phyloP scores from a whole-genome alignment of 2,888 invertebrate genomes.

The Hemaris fuciformis region DNA sequence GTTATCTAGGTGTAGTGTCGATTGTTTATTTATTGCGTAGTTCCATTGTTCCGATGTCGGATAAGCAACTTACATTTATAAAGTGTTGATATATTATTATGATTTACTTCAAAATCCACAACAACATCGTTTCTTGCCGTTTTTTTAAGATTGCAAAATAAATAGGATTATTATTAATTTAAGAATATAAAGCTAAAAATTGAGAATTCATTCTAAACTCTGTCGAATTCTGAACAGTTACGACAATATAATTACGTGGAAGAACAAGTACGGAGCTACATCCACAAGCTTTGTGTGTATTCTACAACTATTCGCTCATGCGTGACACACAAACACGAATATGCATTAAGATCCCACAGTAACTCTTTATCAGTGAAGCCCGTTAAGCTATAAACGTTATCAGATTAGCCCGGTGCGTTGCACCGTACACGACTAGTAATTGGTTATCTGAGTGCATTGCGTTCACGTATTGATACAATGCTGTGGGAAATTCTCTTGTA shows the following conservation, averaged over 20 bases:
- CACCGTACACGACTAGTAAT: constrained; percentile 24
- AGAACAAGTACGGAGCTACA: no score
- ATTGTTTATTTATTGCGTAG: background rate
- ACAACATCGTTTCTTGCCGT: no score
- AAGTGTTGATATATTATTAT: no score
- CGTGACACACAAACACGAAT: constrained; percentile 23
- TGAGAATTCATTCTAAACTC: no score
- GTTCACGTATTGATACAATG: constrained; percentile 3
- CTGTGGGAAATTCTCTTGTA: background rate
- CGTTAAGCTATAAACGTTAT: constrained; percentile 35
- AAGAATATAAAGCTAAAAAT: no score
- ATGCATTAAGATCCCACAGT: constrained; percentile 14
- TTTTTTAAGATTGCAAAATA: no score
- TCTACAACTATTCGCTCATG: background rate
- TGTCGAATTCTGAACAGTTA: no score
- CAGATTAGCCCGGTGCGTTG: constrained; percentile 38
- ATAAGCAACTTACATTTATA: background rate
- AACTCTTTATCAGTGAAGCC: constrained; percentile 33
- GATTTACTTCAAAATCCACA: no score
- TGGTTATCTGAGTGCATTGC: constrained; percentile 4
- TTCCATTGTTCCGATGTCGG: background rate
- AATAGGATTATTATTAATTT: no score
- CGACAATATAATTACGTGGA: no score
- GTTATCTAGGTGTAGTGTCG: background rate
- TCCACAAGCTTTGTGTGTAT: background rate